These are phyloP conservation scores for Copidosoma aretas DNA, from an alignment of 2,888 invertebrate species.

Conservation along the genomic window DNA sequence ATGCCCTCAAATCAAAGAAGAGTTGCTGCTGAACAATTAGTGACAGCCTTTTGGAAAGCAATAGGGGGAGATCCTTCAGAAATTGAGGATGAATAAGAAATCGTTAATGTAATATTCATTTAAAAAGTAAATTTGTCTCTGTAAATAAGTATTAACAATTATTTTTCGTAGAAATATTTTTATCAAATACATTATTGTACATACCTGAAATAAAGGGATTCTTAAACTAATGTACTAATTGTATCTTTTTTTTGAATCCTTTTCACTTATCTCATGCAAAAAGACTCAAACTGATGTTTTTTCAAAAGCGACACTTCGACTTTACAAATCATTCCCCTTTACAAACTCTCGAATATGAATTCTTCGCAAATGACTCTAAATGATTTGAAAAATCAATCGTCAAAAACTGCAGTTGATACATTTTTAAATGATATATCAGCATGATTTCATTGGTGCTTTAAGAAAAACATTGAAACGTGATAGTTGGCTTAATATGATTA, in stretches of 20 bases:
- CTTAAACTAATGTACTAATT: neutral
- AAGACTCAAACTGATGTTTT: neutral
- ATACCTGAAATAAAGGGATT: neutral
- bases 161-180: conserved; percentile 46
- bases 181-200: conserved; percentile 11
- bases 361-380: no score
- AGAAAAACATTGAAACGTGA: no score
- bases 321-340: conserved; percentile 10
- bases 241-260: neutral
- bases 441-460: no score
- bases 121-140: no score
- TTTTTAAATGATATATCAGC: no score
- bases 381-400: no score
- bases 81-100: conserved; percentile 65
- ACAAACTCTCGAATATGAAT: no score
- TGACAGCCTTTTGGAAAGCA: conserved; percentile 76
- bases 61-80: conserved; percentile 77
- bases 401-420: no score
- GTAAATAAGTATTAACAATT: neutral
- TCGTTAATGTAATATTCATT: no score
- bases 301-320: conserved; percentile 3
- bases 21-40: conserved; percentile 75
- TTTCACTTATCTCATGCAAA: neutral
- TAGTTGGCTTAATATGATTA: no score
- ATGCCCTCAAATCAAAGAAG: conserved; percentile 71